Conservation (phyloP, 2,888 invertebrate genomes). For the Disparrhopalites patrizii region DNA sequence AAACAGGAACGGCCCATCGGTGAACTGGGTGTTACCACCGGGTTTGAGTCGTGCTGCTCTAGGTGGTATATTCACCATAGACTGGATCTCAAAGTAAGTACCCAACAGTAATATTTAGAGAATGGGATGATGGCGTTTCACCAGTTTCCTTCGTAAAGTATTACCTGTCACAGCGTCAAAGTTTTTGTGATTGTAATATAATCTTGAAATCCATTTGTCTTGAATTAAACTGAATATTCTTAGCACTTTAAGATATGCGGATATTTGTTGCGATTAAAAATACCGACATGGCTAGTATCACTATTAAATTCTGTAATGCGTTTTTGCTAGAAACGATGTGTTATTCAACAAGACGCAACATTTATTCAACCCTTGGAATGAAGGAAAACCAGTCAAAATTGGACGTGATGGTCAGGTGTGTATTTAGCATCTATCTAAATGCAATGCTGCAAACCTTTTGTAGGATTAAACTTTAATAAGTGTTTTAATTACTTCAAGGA, state of each 20-base stretch:
- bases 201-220: no score
- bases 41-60: constrained; percentile 87
- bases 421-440: no score
- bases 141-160: no score
- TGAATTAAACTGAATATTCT: no score
- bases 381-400: constrained; percentile 96
- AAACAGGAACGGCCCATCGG: constrained; percentile 79
- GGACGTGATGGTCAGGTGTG: constrained; percentile 85
- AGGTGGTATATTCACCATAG: constrained; percentile 92
- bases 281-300: background rate
- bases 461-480: no score
- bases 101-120: background rate
- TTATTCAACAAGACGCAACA: constrained; percentile 88
- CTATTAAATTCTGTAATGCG: background rate
- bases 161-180: background rate
- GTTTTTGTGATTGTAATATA: background rate
- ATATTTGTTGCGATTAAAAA: background rate
- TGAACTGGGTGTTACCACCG: constrained; percentile 91
- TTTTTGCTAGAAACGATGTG: constrained; percentile 68
- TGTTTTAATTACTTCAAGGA: no score
- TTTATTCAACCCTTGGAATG: constrained; percentile 96
- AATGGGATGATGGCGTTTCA: no score
- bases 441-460: no score
- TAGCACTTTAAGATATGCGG: background rate
- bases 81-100: constrained; percentile 80